Percentiles rank a stretch among this genome's conserved stretches.
phyloP scores from a whole-genome alignment of 2,888 invertebrate genomes.

The Sericinus montela region DNA sequence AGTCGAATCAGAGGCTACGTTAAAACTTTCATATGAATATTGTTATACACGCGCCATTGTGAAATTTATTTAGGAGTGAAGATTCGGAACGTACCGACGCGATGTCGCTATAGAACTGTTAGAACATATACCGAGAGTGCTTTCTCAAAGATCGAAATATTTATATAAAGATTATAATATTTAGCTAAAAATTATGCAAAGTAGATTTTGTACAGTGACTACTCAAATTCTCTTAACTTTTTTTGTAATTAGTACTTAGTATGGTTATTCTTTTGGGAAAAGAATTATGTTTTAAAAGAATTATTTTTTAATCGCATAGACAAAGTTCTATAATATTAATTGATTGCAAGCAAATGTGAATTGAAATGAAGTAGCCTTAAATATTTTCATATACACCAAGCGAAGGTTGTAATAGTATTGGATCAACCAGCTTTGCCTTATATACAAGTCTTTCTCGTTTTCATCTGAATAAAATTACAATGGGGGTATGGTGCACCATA shows the following conservation, averaged over 20 bases:
- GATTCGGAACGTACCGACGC: neutral
- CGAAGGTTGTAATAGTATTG: conserved; percentile 5
- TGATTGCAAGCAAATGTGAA: conserved; percentile 2
- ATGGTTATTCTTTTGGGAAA: conserved; percentile 76
- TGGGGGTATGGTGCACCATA: neutral
- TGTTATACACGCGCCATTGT: neutral
- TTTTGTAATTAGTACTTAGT: conserved; percentile 36
- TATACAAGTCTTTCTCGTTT: neutral
- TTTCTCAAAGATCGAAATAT: conserved; percentile 48
- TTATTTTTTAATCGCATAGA: conserved; percentile 56
- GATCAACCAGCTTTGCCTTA: neutral
- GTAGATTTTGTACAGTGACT: conserved; percentile 42
- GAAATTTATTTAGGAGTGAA: neutral
- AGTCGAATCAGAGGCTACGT: conserved; percentile 41
- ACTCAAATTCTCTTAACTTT: conserved; percentile 39
- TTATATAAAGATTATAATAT: conserved; percentile 28
- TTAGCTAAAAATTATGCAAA: conserved; percentile 39
- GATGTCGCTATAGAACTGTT: conserved; percentile 4
- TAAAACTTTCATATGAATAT: conserved; percentile 26
- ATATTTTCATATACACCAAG: conserved; percentile 14
- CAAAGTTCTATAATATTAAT: conserved; percentile 44
- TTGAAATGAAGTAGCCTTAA: conserved; percentile 5
- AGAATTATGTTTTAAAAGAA: conserved; percentile 72
- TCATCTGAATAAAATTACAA: neutral
- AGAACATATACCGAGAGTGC: conserved; percentile 42